phyloP scores from a whole-genome alignment of 2,888 invertebrate genomes.

The Diaprepes abbreviatus region DNA sequence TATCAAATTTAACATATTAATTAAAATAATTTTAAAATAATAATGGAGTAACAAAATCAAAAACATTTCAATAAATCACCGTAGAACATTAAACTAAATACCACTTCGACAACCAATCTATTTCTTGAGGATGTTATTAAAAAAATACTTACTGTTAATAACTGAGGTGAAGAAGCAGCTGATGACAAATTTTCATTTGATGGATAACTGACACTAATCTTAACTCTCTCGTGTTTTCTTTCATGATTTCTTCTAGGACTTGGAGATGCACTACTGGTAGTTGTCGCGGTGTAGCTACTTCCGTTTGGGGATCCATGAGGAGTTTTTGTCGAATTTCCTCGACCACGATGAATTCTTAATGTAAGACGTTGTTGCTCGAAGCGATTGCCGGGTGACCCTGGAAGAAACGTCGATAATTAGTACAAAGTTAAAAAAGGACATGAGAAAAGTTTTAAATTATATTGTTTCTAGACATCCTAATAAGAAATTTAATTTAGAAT shows the following conservation, averaged over 20 bases:
- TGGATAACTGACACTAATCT: conserved; percentile 89
- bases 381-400: conserved; percentile 78
- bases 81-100: too few species aligned
- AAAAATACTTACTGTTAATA: conserved; percentile 56
- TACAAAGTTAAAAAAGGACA: too few species aligned
- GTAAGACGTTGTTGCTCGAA: conserved; percentile 94
- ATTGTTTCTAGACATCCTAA: too few species aligned
- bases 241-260: conserved; percentile 77
- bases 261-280: conserved; percentile 73
- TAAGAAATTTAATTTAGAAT: too few species aligned
- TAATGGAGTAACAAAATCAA: too few species aligned
- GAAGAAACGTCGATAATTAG: too few species aligned
- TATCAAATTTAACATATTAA: too few species aligned
- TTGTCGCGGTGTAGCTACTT: conserved; percentile 80
- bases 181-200: conserved; percentile 77
- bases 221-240: conserved; percentile 84
- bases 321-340: conserved; percentile 74
- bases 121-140: too few species aligned
- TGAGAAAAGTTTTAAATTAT: too few species aligned
- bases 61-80: too few species aligned
- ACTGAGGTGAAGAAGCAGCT: conserved; percentile 60
- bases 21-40: too few species aligned
- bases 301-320: conserved; percentile 77
- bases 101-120: too few species aligned
- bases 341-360: conserved; percentile 89